Conservation (phyloP, 2,113 vertebrate genomes). For the Perca flavescens region DNA sequence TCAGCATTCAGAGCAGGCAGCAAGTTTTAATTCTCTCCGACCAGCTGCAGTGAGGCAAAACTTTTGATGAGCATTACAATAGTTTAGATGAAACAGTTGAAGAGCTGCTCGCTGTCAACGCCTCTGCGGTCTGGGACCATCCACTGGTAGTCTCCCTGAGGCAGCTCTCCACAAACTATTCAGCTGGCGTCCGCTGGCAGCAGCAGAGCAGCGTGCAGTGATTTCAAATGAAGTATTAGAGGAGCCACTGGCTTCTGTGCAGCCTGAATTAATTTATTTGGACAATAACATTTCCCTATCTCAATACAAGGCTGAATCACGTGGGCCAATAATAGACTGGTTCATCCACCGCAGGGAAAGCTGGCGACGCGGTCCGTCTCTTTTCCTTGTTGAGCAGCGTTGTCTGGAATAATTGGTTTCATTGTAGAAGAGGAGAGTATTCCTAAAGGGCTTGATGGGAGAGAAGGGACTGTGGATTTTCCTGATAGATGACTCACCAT, state of each 20-base stretch:
- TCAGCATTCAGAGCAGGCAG: constrained; percentile 34
- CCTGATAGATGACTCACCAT: constrained; percentile 59
- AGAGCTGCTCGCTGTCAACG: constrained; percentile 46
- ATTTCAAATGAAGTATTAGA: constrained; percentile 55
- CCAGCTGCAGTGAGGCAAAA: constrained; percentile 31
- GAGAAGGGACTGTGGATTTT: constrained; percentile 25
- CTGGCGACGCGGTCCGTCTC: constrained; percentile 12
- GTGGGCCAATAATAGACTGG: constrained; percentile 42
- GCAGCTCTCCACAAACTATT: constrained; percentile 58
- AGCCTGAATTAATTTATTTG: constrained; percentile 65
- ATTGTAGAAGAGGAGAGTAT: constrained; percentile 51
- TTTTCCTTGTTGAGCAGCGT: constrained; percentile 39
- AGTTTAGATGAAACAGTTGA: constrained; percentile 39
- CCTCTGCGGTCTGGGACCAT: constrained; percentile 41
- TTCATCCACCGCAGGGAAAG: constrained; percentile 38
- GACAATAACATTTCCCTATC: constrained; percentile 65
- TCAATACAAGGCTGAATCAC: constrained; percentile 35
- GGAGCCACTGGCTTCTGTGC: constrained; percentile 20
- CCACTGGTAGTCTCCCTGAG: constrained; percentile 43
- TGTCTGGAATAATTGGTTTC: constrained; percentile 66
- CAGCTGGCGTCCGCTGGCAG: constrained; percentile 43
- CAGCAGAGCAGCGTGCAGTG: constrained; percentile 40
- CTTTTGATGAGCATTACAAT: constrained; percentile 47
- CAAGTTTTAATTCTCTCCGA: constrained; percentile 25
- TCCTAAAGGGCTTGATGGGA: constrained; percentile 49